Evolutionary conservation across 2,113 vertebrate genomes (phyloP), one percentile per base, ranked within the genome.

Genomic region (Solea solea): DNA sequence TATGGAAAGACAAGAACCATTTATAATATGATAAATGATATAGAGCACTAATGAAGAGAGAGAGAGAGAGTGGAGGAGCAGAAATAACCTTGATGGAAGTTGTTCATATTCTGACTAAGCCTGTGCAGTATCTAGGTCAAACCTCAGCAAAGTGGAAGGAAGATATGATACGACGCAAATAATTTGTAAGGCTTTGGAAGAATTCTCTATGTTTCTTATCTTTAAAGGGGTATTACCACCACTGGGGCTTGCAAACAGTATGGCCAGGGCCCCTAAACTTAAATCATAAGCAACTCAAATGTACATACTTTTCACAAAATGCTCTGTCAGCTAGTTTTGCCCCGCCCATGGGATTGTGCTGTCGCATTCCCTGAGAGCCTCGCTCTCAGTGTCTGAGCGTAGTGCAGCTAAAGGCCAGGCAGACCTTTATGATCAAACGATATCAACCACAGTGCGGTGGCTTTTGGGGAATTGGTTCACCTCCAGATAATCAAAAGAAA

Each of bases 371-470:
- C 77, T 51, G 13, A 75, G 74, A 76, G 74, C 49, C 53, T 64
- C 60, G 50, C 64, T 69, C 70, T n/a, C 79, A 88, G 78, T 62
- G 72, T 80, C 69, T 80, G 57, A 54, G 56, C 42, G 56, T 49
- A 69, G 75, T 65, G 68, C 50, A 76, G 80, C 78, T 82, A 69
- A 78, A 81, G 83, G 64, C 27, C 69, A 84, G 76, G 57, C 55
- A 79, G 77, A 86, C 75, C 81, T 83, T 86, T 83, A 82, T 81
- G 81, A 90, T 84, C 82, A 83, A 87, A 81, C 10, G 0, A 63
- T 78, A 78, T 68, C 66, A 76, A 64, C 75, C 76, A 51, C 68
- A 80, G 66, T 67, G 82, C 72, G 67, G 27, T 74, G 53, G 67
- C 76, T 83, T 88, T 73, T 67, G 79, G 78, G 74, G 79, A 72